Percentiles rank a stretch among this genome's conserved stretches.
These are phyloP conservation scores for Chelonia mydas DNA, from an alignment of 2,797 vertebrate species.

Conservation along the genomic window DNA sequence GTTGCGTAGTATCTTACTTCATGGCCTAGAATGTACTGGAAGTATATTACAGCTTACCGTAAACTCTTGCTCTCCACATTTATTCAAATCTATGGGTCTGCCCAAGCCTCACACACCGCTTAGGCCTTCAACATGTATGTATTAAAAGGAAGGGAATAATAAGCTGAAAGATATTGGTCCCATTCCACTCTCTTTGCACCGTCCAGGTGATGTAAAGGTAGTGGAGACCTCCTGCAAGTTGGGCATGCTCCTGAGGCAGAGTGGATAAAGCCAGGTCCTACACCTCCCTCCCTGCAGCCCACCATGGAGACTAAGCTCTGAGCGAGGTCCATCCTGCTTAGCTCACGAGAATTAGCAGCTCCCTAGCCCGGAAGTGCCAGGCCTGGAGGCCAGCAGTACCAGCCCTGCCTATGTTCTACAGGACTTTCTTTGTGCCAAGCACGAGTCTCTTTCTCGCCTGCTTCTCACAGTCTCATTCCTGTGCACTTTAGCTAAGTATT, in stretches of 20 bases:
- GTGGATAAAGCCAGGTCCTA: not conserved
- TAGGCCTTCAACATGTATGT: no score
- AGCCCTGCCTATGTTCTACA: not conserved
- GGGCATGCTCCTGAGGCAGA: not conserved
- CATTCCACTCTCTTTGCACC: not conserved
- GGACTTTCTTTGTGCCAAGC: not conserved
- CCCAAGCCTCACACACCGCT: no score
- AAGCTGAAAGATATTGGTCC: not conserved
- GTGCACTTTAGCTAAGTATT: not conserved
- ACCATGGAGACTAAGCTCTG: not conserved
- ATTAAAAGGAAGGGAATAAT: no score
- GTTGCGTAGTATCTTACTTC: no score
- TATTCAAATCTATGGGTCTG: not conserved
- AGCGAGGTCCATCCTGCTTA: not conserved
- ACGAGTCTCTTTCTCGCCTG: not conserved
- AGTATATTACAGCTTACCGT: no score
- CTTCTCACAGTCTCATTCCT: not conserved
- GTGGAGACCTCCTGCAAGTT: not conserved
- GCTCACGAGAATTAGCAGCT: not conserved
- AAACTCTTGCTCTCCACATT: not conserved
- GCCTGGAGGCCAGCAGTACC: not conserved
- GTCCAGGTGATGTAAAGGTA: not conserved
- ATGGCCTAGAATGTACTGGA: not conserved
- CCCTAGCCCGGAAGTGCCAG: not conserved
- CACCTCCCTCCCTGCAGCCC: not conserved